Evolutionary conservation across 2,113 vertebrate species (phyloP), one percentile per base, ranked within the genome.

Genomic region (Alouatta palliata): DNA sequence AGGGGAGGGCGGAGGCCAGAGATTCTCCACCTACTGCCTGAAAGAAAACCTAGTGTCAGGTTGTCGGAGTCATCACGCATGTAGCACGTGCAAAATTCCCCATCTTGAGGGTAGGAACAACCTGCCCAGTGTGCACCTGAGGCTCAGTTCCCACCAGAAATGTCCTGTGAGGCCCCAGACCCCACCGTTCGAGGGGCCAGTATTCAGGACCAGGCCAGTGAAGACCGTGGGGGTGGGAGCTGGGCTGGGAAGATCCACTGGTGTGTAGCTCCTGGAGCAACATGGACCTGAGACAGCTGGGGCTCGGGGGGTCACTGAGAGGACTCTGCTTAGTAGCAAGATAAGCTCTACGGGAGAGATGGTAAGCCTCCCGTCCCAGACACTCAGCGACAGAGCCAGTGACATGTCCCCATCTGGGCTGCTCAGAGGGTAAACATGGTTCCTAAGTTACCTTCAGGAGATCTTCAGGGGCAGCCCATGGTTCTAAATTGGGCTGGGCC

Each of bases 361-460:
- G 5, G 49, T 6, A n/a, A 75, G 37, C 3, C 75, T 30, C 30
- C 21, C 0, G 0, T 52, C 56, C 37, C 7, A 64, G 17, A 8
- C 0, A 16, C 68, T 54, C n/a, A 49, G 70, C 52, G 58, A 21
- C 7, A 61, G 70, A 82, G 32, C 21, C 0, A 0, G 70, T 1
- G 47, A 21, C 3, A 0, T 37, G 10, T 19, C 27, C 8, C 35
- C n/a, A 52, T 80, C 17, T 12, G 40, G 47, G 54, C 47, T 52
- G 37, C 32, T 30, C 19, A 17, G 56, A 87, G 4, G 10, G n/a
- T 35, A 2, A 4, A 32, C 11, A 6, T 56, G 49, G 32, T 25
- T 79, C 76, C 35, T 9, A 83, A 45, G n/a, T 25, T 40, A 32
- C 56, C 66, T 86, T 40, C 13, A 45, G 23, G 47, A 11, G 35